These are phyloP conservation scores for Rhyacichthys aspro DNA, from an alignment of 2,797 vertebrate genomes.

Conservation along the genomic window DNA sequence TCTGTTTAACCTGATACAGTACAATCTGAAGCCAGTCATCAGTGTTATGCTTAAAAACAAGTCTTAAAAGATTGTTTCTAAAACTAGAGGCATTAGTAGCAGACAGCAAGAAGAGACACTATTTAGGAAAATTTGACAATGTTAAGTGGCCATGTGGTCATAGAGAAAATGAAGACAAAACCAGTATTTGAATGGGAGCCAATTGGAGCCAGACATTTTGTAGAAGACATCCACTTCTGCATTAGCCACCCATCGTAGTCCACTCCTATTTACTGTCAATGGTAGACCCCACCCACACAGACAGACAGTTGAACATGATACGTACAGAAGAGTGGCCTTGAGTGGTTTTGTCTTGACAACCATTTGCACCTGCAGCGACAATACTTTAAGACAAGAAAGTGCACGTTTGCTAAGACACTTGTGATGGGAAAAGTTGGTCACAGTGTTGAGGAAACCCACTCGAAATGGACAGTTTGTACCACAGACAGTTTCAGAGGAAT, in stretches of 20 bases:
- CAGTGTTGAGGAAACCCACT: conserved; percentile 45
- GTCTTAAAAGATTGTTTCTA: too few species aligned
- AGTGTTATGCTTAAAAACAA: too few species aligned
- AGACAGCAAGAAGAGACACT: too few species aligned
- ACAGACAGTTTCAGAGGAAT: conserved; percentile 23
- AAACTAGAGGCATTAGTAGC: too few species aligned
- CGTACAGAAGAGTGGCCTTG: conserved; percentile 5
- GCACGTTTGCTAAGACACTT: conserved; percentile 36
- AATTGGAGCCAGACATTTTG: background rate
- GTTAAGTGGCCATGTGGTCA: too few species aligned
- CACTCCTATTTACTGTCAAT: conserved; percentile 5
- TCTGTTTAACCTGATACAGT: too few species aligned
- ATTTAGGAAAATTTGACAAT: too few species aligned
- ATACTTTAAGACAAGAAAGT: conserved; percentile 22
- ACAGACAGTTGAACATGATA: conserved; percentile 1
- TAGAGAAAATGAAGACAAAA: too few species aligned
- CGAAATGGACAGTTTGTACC: conserved; percentile 19
- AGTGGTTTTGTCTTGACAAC: conserved; percentile 35
- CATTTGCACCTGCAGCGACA: conserved; percentile 18
- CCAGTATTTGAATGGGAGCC: background rate
- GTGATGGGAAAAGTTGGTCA: conserved; percentile 44
- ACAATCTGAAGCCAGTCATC: too few species aligned
- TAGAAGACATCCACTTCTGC: conserved; percentile 1
- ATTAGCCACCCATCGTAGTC: background rate
- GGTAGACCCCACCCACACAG: conserved; percentile 27